Base-by-base conservation (phyloP, 2,888 invertebrate species). In the Protophormia terraenovae region DNA sequence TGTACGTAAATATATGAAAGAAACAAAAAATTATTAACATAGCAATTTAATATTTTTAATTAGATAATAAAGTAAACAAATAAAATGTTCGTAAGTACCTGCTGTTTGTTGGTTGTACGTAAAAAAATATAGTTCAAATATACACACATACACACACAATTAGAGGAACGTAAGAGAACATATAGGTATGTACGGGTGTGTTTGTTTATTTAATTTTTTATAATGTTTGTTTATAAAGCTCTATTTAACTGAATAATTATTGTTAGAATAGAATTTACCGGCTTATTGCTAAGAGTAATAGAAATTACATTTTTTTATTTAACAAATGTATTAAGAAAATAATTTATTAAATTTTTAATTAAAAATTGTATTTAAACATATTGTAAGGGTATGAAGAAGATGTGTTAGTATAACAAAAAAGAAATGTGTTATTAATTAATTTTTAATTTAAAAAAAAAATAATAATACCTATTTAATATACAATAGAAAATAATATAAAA, bases 61-160 rank as follows among this genome's bases (percentile, higher is more conserved):
- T 80, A 76, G 60, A 80, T 84, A 84, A 84, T 66, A 71, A 53
- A 66, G 66, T 84, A 84, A 84, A 71, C 72, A 76, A 80, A 72
- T 55, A 47, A 27, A 55, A 64, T 64, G 32, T 41, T 38, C 27
- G 32, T 64, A 76, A 71, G 66, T 67, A 45, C 69, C 78, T 67
- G 67, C 32, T 55, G 60, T 50, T 32, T 55, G 60, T 50, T 32
- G 27, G 38, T 62, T 47, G 38, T 35, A 24, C 32, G 12, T 27
- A 35, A 32, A 47, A 73, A 27, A 35, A n/a, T n/a, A n/a, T 22
- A 32, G 19, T 62, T 47, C 29, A 47, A 38, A 58, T 38, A 35
- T 32, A 47, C 35, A 22, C 77, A 41, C 5, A 8, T 47, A 10
- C 6, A 41, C 41, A 19, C n/a, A 19, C 2, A 8, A 19, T 19